These are phyloP conservation scores for Macrosiphum euphorbiae DNA, from an alignment of 2,888 invertebrate genomes.

Conservation along the genomic window DNA sequence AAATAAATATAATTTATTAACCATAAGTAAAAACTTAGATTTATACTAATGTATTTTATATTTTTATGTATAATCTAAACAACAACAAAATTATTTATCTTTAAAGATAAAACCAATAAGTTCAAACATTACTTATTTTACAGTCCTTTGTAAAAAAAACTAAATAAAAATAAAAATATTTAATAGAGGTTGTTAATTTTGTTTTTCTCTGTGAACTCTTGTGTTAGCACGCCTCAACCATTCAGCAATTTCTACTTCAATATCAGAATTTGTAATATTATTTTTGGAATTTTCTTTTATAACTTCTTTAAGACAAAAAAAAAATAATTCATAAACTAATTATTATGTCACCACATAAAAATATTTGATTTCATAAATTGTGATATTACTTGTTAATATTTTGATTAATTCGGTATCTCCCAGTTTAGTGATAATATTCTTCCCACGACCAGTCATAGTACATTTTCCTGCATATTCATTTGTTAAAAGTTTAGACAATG, in stretches of 20 bases:
- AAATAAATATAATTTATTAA: no score
- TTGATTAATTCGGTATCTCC: constrained; percentile 8
- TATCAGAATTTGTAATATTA: neutral
- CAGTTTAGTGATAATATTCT: neutral
- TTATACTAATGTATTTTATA: no score
- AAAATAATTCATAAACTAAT: neutral
- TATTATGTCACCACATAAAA: neutral
- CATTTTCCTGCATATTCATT: constrained; percentile 20
- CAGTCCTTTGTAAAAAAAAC: no score
- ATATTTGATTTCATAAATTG: neutral
- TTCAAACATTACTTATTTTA: no score
- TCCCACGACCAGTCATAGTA: constrained; percentile 3
- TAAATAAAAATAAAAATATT: no score
- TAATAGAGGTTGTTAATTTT: no score
- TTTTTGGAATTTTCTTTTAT: neutral
- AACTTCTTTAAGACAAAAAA: neutral
- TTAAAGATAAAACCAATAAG: no score
- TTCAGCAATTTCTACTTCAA: neutral
- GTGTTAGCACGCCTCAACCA: neutral
- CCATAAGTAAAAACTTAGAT: no score
- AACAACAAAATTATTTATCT: no score
- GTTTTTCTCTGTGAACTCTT: neutral
- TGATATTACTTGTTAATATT: constrained; percentile 17
- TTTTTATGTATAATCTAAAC: no score
- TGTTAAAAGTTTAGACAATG: neutral